Evolutionary conservation across 2,797 vertebrate species (phyloP).

Genomic region (Chrosomus eos): DNA sequence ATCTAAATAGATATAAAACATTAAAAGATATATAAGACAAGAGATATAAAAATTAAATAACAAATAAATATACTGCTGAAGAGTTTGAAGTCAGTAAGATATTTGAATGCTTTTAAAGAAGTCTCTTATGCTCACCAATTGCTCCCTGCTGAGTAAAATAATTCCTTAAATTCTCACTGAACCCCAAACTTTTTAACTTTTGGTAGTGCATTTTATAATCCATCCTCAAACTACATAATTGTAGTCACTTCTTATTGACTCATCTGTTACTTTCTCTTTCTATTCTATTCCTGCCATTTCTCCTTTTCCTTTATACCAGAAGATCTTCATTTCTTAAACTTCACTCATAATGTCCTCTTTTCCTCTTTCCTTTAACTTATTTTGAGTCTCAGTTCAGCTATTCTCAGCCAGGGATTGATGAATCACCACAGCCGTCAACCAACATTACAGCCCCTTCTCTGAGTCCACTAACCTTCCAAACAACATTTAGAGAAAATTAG

Average conservation of each 20-base stretch:
- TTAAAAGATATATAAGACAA: neutral
- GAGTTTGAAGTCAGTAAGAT: neutral
- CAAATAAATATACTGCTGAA: neutral
- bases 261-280: neutral
- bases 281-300: neutral
- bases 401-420: slow-evolving; percentile 12
- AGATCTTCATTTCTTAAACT: slow-evolving; percentile 42
- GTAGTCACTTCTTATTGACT: neutral
- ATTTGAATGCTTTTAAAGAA: neutral
- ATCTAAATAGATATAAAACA: neutral
- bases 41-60: neutral
- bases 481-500: slow-evolving; percentile 23
- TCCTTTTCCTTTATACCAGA: neutral
- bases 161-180: neutral
- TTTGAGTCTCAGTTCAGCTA: slow-evolving; percentile 35
- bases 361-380: slow-evolving; percentile 4
- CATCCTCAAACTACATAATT: neutral
- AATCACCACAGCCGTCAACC: slow-evolving; percentile 20
- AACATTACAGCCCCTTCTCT: slow-evolving; percentile 4
- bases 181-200: neutral
- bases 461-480: slow-evolving; percentile 9
- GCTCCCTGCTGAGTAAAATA: neutral
- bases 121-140: neutral
- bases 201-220: neutral
- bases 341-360: slow-evolving; percentile 18